Evolutionary conservation across 30 jellyfish, hydroid and myxozoan species (phyloP), one percentile per base, ranked within the genome.

Genomic region (Aurelia aurita): DNA sequence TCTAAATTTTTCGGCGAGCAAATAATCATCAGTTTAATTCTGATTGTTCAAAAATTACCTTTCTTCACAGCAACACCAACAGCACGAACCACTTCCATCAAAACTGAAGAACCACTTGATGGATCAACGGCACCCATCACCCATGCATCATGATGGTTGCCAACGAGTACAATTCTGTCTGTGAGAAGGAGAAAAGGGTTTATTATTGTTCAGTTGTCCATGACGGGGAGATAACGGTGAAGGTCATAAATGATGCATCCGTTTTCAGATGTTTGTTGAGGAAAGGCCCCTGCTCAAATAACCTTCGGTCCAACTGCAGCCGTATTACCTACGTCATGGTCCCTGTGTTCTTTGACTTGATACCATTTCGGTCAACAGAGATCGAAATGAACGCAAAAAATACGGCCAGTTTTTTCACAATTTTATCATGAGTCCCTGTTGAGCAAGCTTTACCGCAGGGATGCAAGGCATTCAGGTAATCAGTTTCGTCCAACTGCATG

Each of bases 101-200:
- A 44, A 7, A 69, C 62, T 7, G 97, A 85, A 2, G 97, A 53
- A 18, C 95, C 97, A 76, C 97, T 90, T 64, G 88, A 20, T 0
- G 97, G 97, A 60, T 90, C 97, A 18, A 78, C 87, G 5, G 95
- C 97, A 11, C 97, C 97, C 85, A 79, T 82, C 51, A 90, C 97
- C 97, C 97, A 90, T 1, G 97, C 97, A 68, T 90, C 97, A 35
- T 82, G 93, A 58, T 90, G 97, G 58, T 74, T 84, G 10, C 97
- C 97, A 77, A 90, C 29, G 53, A 83, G n/a, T 2, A 90, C 89
- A 28, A 73, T 69, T 7, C 97, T 81, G 71, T 90, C 97, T 90
- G 65, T 14, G 51, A 79, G 12, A 19, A 3, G 25, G 23, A 64
- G 35, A 58, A 58, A 66, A 21, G 4, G 27, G 7, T 9, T 0